Base-by-base conservation (phyloP, 1,140 invertebrate genomes). In the Alviniconcha marisindica region DNA sequence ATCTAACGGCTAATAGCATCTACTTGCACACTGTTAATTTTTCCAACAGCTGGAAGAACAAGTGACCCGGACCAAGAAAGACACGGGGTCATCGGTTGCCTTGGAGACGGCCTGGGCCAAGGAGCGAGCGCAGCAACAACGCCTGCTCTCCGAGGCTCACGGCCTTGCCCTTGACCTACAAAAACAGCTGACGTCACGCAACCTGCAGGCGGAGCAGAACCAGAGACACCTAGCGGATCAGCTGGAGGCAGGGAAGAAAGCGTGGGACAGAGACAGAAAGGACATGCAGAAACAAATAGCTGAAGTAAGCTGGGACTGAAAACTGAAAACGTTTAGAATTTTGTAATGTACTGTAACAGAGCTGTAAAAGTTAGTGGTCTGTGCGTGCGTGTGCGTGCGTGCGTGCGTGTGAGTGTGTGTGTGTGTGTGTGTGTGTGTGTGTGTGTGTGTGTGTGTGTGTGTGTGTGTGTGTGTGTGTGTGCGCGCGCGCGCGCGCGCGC, bases 31-130 rank as follows among this genome's bases (percentile, higher is more conserved):
- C 51, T 54, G 51, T 54, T 24, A 14, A 12, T 54, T 24, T 79
- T 63, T n/a, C n/a, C n/a, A n/a, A 3, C 77, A 82, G 97, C 96
- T 83, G 87, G 93, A 94, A 85, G 93, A 93, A 83, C 91, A 91
- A 42, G 86, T 94, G 12, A 86, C 92, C 31, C 88, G 90, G 40
- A 89, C 88, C 12, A 84, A 92, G 14, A 91, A 92, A 1, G 94
- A 97, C 81, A 96, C 96, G 0, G 96, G 97, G 90, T 96, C 97
- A 85, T 96, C 96, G 5, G 97, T 89, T 36, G 93, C 97, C 73
- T 96, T 99, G 95, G 97, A 99, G 91, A 93, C 98, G 21, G 97
- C 97, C 0, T 99, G 98, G 98, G 97, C 98, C 88, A 98, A 98
- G 91, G 98, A 99, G 92, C 94, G 98, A 79, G 96, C 97, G 89